Percentiles rank a stretch among this genome's conserved stretches.
These are phyloP conservation scores for Atherinomorus stipes DNA, from an alignment of 2,113 vertebrate species.

Conservation along the genomic window DNA sequence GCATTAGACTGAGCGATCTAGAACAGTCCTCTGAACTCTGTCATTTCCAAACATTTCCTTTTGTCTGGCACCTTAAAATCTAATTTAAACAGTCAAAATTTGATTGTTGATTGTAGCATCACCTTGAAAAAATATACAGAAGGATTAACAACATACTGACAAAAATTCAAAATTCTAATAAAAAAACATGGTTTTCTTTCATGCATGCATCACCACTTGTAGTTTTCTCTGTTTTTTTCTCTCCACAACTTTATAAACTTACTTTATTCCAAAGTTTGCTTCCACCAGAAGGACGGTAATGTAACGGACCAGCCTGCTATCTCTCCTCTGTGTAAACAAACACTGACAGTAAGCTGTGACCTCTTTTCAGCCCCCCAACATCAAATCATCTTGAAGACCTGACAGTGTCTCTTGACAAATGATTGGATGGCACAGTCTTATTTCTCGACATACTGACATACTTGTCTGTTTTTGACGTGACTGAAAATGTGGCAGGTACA, in stretches of 20 bases:
- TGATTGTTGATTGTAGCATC: too few species aligned
- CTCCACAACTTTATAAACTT: background rate
- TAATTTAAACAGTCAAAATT: too few species aligned
- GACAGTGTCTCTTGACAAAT: slow-evolving; percentile 11
- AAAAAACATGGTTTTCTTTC: background rate
- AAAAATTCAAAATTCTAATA: too few species aligned
- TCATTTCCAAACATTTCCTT: background rate
- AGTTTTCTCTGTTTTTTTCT: slow-evolving; percentile 4
- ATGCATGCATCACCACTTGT: background rate
- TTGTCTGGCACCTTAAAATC: too few species aligned
- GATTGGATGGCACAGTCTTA: slow-evolving; percentile 10
- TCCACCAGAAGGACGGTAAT: slow-evolving; percentile 31
- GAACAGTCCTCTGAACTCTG: accelerated
- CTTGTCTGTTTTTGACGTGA: background rate
- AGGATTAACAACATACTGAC: too few species aligned
- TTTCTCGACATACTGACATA: background rate
- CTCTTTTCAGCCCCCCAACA: slow-evolving; percentile 49
- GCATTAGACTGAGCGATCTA: slow-evolving; percentile 30
- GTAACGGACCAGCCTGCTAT: slow-evolving; percentile 31
- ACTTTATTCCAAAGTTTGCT: slow-evolving; percentile 26
- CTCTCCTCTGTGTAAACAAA: slow-evolving; percentile 48
- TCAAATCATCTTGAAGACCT: slow-evolving; percentile 15
- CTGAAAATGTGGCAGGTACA: too few species aligned
- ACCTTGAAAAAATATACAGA: too few species aligned
- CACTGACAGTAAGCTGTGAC: slow-evolving; percentile 47